These are phyloP conservation scores for Arctia plantaginis DNA, from an alignment of 2,888 invertebrate genomes.

Conservation along the genomic window DNA sequence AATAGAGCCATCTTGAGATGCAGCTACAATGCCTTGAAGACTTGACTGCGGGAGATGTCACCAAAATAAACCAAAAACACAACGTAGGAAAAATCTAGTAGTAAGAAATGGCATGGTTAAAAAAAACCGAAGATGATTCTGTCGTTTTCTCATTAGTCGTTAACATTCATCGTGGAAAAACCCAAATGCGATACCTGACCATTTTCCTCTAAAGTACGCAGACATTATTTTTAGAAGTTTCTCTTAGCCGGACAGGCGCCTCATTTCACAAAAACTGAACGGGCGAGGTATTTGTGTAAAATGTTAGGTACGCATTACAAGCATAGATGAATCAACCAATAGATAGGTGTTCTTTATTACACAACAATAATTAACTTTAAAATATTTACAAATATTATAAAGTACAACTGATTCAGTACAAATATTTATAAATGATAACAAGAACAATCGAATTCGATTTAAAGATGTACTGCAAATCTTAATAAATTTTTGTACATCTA, in stretches of 20 bases:
- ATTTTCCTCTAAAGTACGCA: slow-evolving; percentile 21
- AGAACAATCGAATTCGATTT: too few relatives aligned
- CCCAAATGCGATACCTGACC: background rate
- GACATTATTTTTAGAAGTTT: slow-evolving; percentile 17
- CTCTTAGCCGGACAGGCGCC: slow-evolving; percentile 36
- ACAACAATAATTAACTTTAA: too few relatives aligned
- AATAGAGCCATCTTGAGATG: too few relatives aligned
- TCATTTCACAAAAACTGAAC: slow-evolving; percentile 19
- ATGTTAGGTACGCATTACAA: background rate
- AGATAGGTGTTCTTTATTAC: too few relatives aligned
- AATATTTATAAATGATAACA: too few relatives aligned
- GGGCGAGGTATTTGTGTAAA: background rate
- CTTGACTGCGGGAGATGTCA: background rate
- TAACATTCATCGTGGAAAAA: slow-evolving; percentile 9
- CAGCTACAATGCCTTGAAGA: too few relatives aligned
- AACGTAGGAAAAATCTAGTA: background rate
- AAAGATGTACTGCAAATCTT: too few relatives aligned
- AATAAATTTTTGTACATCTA: too few relatives aligned
- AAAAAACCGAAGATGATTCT: background rate
- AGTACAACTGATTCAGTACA: too few relatives aligned
- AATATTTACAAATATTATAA: too few relatives aligned
- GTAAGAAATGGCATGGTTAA: background rate
- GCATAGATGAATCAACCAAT: background rate
- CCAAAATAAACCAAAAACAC: background rate
- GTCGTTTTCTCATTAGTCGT: background rate